Percentiles rank a stretch among this genome's conserved stretches.
Conservation (phyloP, 2,797 vertebrate species). For the Lithobates pipiens region DNA sequence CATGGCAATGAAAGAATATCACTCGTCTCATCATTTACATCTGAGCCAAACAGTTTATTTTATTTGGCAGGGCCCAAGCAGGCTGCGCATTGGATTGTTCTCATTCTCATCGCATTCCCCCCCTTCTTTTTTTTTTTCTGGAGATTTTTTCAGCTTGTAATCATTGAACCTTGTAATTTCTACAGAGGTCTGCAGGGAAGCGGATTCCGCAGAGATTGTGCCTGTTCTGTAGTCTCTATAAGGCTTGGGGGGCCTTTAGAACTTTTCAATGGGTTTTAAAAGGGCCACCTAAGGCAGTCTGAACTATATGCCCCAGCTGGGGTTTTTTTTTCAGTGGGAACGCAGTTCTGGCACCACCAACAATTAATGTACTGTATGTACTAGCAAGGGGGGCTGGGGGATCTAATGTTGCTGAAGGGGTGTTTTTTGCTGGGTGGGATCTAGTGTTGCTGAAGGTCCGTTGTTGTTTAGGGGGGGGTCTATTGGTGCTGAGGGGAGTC, state of each 20-base stretch:
- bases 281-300: neutral
- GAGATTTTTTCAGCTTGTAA: constrained; percentile 23
- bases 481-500: no score
- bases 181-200: neutral
- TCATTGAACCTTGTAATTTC: constrained; percentile 25
- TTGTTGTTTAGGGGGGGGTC: no score
- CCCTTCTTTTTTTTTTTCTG: neutral
- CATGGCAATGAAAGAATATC: constrained; percentile 27
- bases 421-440: no score
- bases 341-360: no score
- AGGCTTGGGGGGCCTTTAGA: neutral
- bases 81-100: neutral
- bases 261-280: neutral
- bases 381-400: no score
- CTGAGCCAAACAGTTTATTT: constrained; percentile 45
- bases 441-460: no score
- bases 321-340: no score
- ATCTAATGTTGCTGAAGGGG: no score
- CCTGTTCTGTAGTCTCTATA: neutral
- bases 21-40: constrained; percentile 23
- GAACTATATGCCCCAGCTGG: neutral
- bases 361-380: no score
- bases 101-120: constrained; percentile 35
- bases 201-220: neutral
- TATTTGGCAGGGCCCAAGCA: constrained; percentile 24